phyloP scores from a whole-genome alignment of 2,113 vertebrate genomes.

The Synodontis membranacea region DNA sequence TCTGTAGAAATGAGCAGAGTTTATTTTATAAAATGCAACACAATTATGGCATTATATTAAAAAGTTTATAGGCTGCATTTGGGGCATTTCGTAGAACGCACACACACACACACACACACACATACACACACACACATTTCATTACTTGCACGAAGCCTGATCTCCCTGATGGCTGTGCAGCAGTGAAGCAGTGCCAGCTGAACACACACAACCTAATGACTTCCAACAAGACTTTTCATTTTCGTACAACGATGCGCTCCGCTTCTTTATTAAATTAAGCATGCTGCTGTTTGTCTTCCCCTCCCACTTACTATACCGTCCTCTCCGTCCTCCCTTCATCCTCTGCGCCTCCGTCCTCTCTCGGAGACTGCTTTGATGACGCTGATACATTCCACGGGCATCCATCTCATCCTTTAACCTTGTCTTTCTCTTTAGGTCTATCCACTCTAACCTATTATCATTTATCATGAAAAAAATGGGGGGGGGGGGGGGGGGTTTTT shows the following conservation, averaged over 20 bases:
- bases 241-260: constrained; percentile 30
- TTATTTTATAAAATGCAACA: no score
- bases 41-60: neutral
- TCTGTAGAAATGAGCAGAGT: neutral
- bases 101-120: constrained; percentile 17
- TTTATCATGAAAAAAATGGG: neutral
- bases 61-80: neutral
- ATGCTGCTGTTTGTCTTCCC: constrained; percentile 15
- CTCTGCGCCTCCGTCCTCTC: neutral
- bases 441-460: neutral
- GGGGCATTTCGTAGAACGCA: neutral
- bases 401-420: constrained; percentile 13
- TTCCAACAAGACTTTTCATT: constrained; percentile 53
- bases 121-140: constrained; percentile 16
- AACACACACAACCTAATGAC: constrained; percentile 47
- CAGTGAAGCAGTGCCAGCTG: constrained; percentile 22
- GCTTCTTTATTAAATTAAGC: constrained; percentile 52
- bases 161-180: constrained; percentile 37
- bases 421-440: neutral
- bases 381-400: neutral
- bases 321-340: neutral
- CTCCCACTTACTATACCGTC: constrained; percentile 5
- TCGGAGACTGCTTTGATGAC: constrained; percentile 3
- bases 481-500: no score
- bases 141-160: constrained; percentile 34